Percentiles rank a stretch among this genome's conserved stretches.
Evolutionary conservation across 1,140 invertebrate genomes (phyloP).

Genomic region (Platorchestia sp.): DNA sequence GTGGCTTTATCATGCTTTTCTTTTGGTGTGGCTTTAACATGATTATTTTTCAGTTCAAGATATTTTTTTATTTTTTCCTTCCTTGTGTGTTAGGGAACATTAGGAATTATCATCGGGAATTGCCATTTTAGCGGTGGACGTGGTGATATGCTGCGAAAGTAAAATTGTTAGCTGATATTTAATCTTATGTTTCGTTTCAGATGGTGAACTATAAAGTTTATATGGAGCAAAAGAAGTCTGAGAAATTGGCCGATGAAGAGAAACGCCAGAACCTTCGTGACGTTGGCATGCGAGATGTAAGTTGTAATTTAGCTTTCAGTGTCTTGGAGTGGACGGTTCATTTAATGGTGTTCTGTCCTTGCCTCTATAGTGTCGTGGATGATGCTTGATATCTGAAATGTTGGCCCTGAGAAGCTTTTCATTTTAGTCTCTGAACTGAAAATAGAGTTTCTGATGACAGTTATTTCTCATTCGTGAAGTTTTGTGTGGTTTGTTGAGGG

Average conservation of each 20-base stretch:
- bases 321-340: background rate
- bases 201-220: conserved; percentile 34
- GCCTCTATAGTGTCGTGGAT: too few relatives aligned
- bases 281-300: conserved; percentile 29
- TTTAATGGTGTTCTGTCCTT: background rate
- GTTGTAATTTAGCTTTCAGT: background rate
- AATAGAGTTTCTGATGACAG: too few relatives aligned
- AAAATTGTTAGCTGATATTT: background rate
- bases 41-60: too few relatives aligned
- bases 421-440: too few relatives aligned
- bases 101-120: too few relatives aligned
- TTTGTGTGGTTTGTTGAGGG: too few relatives aligned
- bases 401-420: background rate
- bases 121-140: background rate
- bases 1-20: too few relatives aligned
- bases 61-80: too few relatives aligned
- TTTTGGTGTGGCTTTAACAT: too few relatives aligned
- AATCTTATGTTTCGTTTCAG: background rate
- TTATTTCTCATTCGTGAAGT: too few relatives aligned
- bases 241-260: background rate
- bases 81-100: too few relatives aligned
- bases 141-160: background rate
- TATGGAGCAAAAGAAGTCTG: background rate
- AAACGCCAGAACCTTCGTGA: background rate
- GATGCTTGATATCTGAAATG: background rate